phyloP scores from a whole-genome alignment of 2,888 invertebrate genomes.

The Nemoura dubitans region DNA sequence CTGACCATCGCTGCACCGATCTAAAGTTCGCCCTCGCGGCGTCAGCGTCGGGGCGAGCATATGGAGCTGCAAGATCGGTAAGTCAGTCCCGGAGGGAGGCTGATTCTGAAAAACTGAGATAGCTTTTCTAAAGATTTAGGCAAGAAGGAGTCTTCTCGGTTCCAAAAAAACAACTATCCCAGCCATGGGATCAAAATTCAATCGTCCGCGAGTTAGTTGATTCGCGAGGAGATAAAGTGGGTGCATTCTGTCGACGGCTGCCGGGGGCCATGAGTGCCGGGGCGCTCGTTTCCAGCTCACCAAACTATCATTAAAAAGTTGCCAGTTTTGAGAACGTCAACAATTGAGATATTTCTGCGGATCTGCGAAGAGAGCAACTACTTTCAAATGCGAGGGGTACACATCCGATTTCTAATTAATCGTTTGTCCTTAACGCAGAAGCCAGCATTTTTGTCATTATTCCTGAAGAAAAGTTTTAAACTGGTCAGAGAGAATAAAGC shows the following conservation, averaged over 20 bases:
- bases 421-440: too few species aligned
- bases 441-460: too few species aligned
- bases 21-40: not conserved
- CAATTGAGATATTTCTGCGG: not conserved
- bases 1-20: not conserved
- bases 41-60: not conserved
- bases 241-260: not conserved
- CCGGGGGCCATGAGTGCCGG: not conserved
- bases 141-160: not conserved
- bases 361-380: not conserved
- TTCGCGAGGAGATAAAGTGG: not conserved
- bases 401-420: not conserved
- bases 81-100: slow-evolving; percentile 20
- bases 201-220: not conserved
- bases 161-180: slow-evolving; percentile 7
- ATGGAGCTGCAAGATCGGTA: not conserved
- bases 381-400: too few species aligned
- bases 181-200: slow-evolving; percentile 23
- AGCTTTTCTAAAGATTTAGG: slow-evolving; percentile 27
- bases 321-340: not conserved
- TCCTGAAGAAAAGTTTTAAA: too few species aligned
- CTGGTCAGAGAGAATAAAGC: not conserved
- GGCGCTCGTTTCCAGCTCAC: not conserved
- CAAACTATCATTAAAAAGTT: not conserved
- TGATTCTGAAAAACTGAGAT: slow-evolving; percentile 30